Percentiles rank a stretch among this genome's conserved stretches.
phyloP scores from a whole-genome alignment of 2,797 vertebrate genomes.

The Channa striata region DNA sequence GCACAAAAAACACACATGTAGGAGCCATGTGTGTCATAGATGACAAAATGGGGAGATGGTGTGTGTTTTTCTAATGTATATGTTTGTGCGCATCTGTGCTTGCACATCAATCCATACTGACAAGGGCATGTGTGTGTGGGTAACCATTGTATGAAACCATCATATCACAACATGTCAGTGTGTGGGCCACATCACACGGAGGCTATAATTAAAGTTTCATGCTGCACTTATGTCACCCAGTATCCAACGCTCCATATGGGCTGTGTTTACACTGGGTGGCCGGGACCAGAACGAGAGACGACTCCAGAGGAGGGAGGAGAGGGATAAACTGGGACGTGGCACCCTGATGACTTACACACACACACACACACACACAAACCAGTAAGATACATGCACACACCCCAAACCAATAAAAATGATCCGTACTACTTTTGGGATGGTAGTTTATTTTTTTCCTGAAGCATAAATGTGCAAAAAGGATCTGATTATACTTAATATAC shows the following conservation, averaged over 20 bases:
- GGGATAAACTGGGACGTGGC: constrained; percentile 62
- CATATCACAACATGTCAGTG: constrained; percentile 79
- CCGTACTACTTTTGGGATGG: neutral
- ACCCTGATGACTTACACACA: constrained; percentile 18
- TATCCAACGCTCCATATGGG: constrained; percentile 75
- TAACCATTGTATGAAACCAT: constrained; percentile 61
- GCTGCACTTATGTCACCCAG: constrained; percentile 76
- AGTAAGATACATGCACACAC: neutral
- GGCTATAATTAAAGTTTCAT: constrained; percentile 77
- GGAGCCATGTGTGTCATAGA: constrained; percentile 56
- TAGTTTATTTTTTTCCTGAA: neutral
- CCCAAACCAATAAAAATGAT: neutral
- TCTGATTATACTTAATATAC: neutral
- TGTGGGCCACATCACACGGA: constrained; percentile 78
- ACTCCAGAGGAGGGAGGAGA: constrained; percentile 49
- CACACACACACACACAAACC: constrained; percentile 3
- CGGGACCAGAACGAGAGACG: constrained; percentile 55
- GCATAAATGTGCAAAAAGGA: neutral
- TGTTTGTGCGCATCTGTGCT: constrained; percentile 23
- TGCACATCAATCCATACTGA: constrained; percentile 43
- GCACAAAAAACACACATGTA: constrained; percentile 28
- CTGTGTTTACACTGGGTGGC: constrained; percentile 77
- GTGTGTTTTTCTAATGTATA: constrained; percentile 25
- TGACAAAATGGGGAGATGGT: constrained; percentile 5
- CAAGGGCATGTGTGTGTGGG: constrained; percentile 41